Percentiles rank a stretch among this genome's conserved stretches.
Evolutionary conservation across 2,888 invertebrate genomes (phyloP).

Genomic region (Phlogophora meticulosa): DNA sequence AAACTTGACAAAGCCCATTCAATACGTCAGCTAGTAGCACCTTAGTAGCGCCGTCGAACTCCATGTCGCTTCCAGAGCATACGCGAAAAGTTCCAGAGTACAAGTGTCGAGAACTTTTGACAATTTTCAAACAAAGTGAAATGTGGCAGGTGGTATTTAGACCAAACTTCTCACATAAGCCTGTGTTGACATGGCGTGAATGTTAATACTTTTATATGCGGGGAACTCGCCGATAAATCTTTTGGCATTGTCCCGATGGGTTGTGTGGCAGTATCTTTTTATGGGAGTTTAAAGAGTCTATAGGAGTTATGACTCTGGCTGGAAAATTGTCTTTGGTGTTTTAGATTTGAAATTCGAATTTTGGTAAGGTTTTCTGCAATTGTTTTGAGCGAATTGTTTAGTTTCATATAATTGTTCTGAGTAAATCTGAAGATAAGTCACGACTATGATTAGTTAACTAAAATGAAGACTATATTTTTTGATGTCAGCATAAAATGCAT

Average conservation of each 20-base stretch:
- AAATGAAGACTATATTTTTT: no score
- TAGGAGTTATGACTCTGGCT: conserved; percentile 12
- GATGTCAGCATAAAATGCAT: no score
- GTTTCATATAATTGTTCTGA: no score
- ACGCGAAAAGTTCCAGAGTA: conserved; percentile 60
- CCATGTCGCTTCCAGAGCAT: conserved; percentile 44
- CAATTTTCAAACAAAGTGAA: conserved; percentile 72
- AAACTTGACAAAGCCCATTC: background rate
- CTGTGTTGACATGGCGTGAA: conserved; percentile 66
- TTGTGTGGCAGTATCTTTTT: conserved; percentile 41
- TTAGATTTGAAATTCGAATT: conserved; percentile 3
- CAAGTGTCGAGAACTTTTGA: conserved; percentile 67
- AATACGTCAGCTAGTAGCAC: conserved; percentile 23
- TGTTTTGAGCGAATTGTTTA: no score
- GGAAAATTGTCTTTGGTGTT: conserved; percentile 3
- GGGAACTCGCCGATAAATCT: conserved; percentile 61
- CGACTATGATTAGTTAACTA: no score
- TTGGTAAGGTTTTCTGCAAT: background rate
- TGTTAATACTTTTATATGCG: conserved; percentile 70
- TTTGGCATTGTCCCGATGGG: conserved; percentile 52
- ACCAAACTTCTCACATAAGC: conserved; percentile 67
- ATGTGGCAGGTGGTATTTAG: conserved; percentile 73
- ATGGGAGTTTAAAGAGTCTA: conserved; percentile 46
- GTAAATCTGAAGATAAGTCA: no score
- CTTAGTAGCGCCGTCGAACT: conserved; percentile 37